Base-by-base conservation (phyloP, 35 echinoderm and acorn worm genomes). In the Patiria miniata region DNA sequence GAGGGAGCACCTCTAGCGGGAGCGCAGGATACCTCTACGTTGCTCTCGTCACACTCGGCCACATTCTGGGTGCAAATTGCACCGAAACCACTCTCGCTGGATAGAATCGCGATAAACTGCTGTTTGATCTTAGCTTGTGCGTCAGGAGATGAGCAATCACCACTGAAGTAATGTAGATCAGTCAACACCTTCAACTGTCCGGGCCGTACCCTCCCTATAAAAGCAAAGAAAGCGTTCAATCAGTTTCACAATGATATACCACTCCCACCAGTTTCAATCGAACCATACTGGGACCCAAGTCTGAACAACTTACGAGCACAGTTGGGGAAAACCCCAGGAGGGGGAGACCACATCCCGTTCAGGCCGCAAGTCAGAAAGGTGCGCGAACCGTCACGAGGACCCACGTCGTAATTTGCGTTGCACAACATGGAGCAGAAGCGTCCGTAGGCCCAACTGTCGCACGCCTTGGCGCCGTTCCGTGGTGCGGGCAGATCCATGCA, bases 351-450 rank as follows among this genome's bases (percentile, higher is more conserved):
- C 29, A 0, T 0, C n/a, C 65, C 65, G n/a, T n/a, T n/a, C n/a
- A 1, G 0, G 26, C 65, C 65, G 29, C 65, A 73, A 23, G 29
- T 23, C 2, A 73, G 15, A 23, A 73, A 73, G 14, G 54, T 84
- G 26, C 38, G 15, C 32, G 0, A 17, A 9, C 4, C 39, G 42
- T 3, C 39, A 52, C 7, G 79, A 51, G 42, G 42, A 47, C 4
- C 4, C 5, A 94, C 73, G 42, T 94, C 92, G 52, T 68, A 94
- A 12, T 36, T 22, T 7, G 51, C 36, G 14, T 86, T 53, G 37
- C 92, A 94, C 2, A 90, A 83, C 76, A 90, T 89, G 38, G 52
- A 59, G 36, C 92, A 94, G 57, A 61, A 90, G 12, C 40, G 69
- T 1, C 92, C 92, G 54, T 68, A 90, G 6, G 69, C 52, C 83